phyloP scores from a whole-genome alignment of 1,140 invertebrate species.

The Platorchestia sp. region DNA sequence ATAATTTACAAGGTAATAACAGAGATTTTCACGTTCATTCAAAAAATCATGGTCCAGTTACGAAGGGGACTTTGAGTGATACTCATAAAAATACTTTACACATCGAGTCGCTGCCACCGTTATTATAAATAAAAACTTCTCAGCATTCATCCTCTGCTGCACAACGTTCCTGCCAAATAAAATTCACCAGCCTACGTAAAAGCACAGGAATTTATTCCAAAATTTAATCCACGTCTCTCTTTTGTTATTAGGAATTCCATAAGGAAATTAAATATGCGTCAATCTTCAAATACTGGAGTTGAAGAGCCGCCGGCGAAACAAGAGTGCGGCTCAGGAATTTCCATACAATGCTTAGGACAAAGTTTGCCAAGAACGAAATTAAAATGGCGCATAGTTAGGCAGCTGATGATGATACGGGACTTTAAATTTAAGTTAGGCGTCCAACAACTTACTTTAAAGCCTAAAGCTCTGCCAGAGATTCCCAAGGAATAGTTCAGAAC shows the following conservation, averaged over 20 bases:
- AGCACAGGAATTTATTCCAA: neutral
- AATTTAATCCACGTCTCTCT: neutral
- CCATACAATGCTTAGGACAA: constrained; percentile 29
- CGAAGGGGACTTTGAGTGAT: neutral
- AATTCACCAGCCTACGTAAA: neutral
- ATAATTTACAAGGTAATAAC: neutral
- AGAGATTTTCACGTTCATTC: neutral
- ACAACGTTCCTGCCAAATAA: neutral
- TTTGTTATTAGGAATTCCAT: neutral
- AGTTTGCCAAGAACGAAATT: constrained; percentile 17
- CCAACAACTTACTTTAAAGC: constrained; percentile 28
- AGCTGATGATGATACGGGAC: constrained; percentile 50
- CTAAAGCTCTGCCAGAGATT: neutral
- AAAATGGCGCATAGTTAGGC: constrained; percentile 46
- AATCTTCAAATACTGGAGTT: neutral
- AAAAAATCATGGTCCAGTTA: neutral
- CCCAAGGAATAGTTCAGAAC: constrained; percentile 34
- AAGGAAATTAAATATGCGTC: neutral
- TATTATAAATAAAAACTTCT: neutral
- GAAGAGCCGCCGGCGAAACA: neutral
- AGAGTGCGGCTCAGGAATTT: constrained; percentile 10
- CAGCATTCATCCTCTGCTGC: neutral
- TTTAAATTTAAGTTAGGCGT: constrained; percentile 8
- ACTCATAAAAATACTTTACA: neutral
- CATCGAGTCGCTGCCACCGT: too few relatives aligned